Conservation (phyloP, 2,797 vertebrate genomes). For the Megalops cyprinoides region DNA sequence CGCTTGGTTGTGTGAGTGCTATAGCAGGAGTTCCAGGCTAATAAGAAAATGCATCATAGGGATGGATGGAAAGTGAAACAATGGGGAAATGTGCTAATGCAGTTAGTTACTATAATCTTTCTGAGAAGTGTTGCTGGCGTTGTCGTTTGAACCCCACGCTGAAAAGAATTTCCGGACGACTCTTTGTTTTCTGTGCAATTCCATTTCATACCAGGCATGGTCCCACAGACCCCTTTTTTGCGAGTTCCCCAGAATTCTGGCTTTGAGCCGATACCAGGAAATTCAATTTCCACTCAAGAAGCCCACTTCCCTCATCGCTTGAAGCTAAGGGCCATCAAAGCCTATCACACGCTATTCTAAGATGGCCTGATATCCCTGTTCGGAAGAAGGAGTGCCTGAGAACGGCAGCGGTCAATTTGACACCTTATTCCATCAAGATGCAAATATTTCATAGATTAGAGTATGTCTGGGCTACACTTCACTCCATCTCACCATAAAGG, state of each 20-base stretch:
- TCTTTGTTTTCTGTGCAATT: not conserved
- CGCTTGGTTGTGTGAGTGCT: not conserved
- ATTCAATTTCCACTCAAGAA: constrained; percentile 44
- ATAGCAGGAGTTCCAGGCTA: not conserved
- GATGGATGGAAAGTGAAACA: constrained; percentile 12
- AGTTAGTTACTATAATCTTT: constrained; percentile 35
- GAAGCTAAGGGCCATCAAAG: constrained; percentile 37
- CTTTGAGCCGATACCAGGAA: constrained; percentile 41
- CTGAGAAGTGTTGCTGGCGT: constrained; percentile 26
- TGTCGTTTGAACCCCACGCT: constrained; percentile 40
- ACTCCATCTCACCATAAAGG: not conserved
- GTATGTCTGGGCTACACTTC: not conserved
- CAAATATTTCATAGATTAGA: not conserved
- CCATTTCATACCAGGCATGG: constrained; percentile 34
- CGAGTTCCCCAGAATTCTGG: constrained; percentile 28
- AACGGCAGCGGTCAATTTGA: not conserved
- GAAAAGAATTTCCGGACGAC: constrained; percentile 38
- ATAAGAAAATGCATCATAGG: not conserved
- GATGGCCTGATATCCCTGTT: constrained; percentile 31
- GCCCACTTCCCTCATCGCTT: constrained; percentile 15
- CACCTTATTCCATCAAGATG: not conserved
- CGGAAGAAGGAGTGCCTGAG: constrained; percentile 5
- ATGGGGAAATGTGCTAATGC: constrained; percentile 23
- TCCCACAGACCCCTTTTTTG: constrained; percentile 15
- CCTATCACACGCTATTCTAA: constrained; percentile 42